phyloP scores from a whole-genome alignment of 2,797 vertebrate genomes.

The Oreonectes daqikongensis region DNA sequence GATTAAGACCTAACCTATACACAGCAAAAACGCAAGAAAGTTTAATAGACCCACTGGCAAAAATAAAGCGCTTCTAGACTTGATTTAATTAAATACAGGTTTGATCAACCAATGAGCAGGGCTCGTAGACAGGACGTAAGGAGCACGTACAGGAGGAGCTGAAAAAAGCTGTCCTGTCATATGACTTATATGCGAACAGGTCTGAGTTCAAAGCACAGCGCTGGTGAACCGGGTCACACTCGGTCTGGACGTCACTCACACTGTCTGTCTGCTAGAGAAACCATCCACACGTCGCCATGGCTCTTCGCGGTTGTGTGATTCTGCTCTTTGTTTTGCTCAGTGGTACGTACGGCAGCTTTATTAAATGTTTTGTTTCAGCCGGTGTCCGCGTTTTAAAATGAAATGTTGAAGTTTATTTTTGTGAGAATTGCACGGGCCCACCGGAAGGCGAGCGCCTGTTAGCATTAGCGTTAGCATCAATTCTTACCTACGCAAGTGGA shows the following conservation, averaged over 20 bases:
- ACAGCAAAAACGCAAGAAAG: neutral
- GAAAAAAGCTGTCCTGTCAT: constrained; percentile 61
- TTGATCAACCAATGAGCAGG: constrained; percentile 5
- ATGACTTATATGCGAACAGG: constrained; percentile 74
- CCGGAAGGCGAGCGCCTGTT: neutral
- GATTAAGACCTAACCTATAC: too few relatives aligned
- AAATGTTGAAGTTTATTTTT: constrained; percentile 6
- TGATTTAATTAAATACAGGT: constrained; percentile 26
- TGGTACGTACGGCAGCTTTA: constrained; percentile 65
- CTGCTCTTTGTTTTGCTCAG: constrained; percentile 60
- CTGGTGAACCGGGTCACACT: constrained; percentile 41
- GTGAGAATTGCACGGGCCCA: constrained; percentile 22
- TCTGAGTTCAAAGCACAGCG: neutral
- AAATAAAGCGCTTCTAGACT: neutral
- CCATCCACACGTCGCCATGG: constrained; percentile 62
- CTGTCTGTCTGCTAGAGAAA: constrained; percentile 14
- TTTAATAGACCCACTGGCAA: neutral
- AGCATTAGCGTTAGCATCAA: constrained; percentile 42
- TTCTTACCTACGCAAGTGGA: constrained; percentile 63
- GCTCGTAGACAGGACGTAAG: neutral
- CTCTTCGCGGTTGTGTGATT: constrained; percentile 54
- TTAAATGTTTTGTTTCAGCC: neutral
- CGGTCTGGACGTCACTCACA: constrained; percentile 9
- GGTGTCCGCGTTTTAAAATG: neutral
- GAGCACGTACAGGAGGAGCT: neutral